Percentiles rank a stretch among this genome's conserved stretches.
Conservation (phyloP, 2,797 vertebrate genomes). For the Chelon auratus region DNA sequence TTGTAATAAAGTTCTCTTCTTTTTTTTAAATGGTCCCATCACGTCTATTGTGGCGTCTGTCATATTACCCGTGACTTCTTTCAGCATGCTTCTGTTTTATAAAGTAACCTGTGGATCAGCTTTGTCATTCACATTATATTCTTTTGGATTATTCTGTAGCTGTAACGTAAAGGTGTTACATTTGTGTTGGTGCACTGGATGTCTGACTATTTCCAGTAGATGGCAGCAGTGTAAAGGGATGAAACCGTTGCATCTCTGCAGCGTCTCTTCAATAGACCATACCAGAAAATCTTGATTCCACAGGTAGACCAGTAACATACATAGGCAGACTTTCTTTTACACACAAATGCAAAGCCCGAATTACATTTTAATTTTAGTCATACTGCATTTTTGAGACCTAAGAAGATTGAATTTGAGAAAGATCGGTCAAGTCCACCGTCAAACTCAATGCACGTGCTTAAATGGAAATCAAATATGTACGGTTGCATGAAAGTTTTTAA, state of each 20-base stretch:
- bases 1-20: constrained; percentile 78
- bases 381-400: background rate
- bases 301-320: background rate
- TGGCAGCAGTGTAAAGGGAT: constrained; percentile 50
- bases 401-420: background rate
- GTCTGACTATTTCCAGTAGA: constrained; percentile 51
- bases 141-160: too few relatives aligned
- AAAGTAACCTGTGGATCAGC: too few relatives aligned
- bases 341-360: background rate
- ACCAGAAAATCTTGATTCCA: background rate
- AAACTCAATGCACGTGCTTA: background rate
- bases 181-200: background rate
- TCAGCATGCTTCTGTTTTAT: too few relatives aligned
- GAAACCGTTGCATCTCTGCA: background rate
- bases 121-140: too few relatives aligned
- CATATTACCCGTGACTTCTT: too few relatives aligned
- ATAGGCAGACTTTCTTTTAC: background rate
- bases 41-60: background rate
- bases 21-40: constrained; percentile 59
- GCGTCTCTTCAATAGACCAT: too few relatives aligned
- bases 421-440: background rate
- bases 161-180: background rate
- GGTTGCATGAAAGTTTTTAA: background rate
- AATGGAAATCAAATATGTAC: background rate
- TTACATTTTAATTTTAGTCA: background rate